A percentile compares a stretch with the other conserved stretches of the same genome.
Conservation (phyloP, 1,140 invertebrate species). For the Sarcophaga bullata region DNA sequence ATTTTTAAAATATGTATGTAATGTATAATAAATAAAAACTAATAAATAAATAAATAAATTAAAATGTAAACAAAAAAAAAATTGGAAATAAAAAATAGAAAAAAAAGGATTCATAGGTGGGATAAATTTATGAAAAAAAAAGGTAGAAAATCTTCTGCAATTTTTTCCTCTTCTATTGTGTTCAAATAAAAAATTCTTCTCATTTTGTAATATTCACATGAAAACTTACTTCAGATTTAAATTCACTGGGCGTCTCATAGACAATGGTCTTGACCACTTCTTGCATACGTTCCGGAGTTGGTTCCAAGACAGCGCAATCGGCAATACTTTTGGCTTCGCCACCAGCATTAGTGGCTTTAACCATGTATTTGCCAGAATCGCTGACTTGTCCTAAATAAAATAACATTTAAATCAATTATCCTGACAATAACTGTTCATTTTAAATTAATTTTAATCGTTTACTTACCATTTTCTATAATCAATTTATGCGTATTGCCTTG, state of each 20-base stretch:
- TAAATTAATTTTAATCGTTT: constrained; percentile 5
- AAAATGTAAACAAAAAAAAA: constrained; percentile 38
- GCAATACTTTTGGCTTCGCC: constrained; percentile 82
- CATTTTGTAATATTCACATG: constrained; percentile 54
- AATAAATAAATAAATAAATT: constrained; percentile 28
- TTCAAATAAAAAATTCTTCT: constrained; percentile 47
- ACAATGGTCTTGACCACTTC: constrained; percentile 75
- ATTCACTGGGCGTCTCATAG: constrained; percentile 68
- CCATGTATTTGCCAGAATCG: constrained; percentile 79
- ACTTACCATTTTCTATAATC: constrained; percentile 76
- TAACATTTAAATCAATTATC: not conserved
- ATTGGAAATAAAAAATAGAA: constrained; percentile 37
- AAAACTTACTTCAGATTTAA: constrained; percentile 65
- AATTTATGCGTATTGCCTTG: constrained; percentile 76
- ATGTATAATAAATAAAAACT: not conserved
- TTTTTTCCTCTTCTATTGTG: constrained; percentile 58
- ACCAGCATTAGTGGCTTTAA: constrained; percentile 76
- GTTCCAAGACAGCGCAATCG: constrained; percentile 79
- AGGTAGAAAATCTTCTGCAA: constrained; percentile 47
- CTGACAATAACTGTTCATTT: constrained; percentile 12
- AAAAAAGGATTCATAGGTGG: not conserved
- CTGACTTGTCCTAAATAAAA: constrained; percentile 64
- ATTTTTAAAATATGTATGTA: too few species aligned
- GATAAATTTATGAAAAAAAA: not conserved
- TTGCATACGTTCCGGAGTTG: constrained; percentile 74